A percentile compares a stretch with the other conserved stretches of the same genome.
These are phyloP conservation scores for Sebastes diploproa DNA, from an alignment of 2,797 vertebrate species.

Conservation along the genomic window DNA sequence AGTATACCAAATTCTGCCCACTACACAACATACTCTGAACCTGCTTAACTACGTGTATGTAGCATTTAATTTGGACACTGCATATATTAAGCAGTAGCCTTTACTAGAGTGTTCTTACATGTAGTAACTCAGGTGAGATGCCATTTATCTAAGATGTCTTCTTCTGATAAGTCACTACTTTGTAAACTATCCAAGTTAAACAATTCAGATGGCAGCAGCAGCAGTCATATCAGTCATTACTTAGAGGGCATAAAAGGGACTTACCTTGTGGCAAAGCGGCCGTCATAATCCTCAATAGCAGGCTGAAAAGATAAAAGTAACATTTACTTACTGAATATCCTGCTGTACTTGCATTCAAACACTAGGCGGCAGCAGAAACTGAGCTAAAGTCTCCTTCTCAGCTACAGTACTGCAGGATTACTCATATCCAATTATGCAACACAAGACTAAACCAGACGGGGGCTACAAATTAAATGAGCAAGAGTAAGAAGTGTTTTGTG, in stretches of 20 bases:
- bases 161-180: neutral
- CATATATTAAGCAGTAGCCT: neutral
- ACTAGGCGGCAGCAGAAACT: conserved; percentile 70
- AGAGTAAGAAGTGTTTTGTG: conserved; percentile 12
- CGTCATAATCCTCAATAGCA: conserved; percentile 94
- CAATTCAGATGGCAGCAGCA: conserved; percentile 23
- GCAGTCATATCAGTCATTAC: conserved; percentile 26
- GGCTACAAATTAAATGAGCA: conserved; percentile 31
- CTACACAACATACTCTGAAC: neutral
- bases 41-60: neutral
- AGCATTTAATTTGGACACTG: neutral
- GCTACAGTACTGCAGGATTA: conserved; percentile 48
- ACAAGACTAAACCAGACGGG: conserved; percentile 25
- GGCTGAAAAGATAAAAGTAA: conserved; percentile 75
- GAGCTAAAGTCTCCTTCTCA: neutral
- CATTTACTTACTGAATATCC: neutral
- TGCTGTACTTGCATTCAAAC: conserved; percentile 23
- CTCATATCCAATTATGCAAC: conserved; percentile 59
- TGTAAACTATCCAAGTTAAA: neutral
- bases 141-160: neutral
- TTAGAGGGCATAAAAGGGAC: conserved; percentile 61
- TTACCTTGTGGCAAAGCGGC: conserved; percentile 95
- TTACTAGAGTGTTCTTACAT: neutral
- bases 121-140: neutral
- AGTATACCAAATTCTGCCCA: neutral